Evolutionary conservation across 2,888 invertebrate species (phyloP).

Genomic region (Cerceris rybyensis): DNA sequence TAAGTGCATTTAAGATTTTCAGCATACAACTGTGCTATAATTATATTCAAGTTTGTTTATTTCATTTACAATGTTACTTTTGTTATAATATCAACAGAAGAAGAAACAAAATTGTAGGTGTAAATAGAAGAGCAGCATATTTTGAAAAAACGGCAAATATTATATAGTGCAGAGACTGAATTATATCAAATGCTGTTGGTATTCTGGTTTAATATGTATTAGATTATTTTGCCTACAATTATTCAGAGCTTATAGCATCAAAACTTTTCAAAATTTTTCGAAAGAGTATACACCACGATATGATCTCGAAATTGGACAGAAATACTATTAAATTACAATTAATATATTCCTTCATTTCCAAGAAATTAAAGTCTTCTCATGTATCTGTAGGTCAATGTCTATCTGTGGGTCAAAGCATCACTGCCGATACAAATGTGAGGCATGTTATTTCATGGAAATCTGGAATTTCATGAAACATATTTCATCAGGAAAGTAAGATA

Average conservation of each 20-base stretch:
- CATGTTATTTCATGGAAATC: conserved; percentile 46
- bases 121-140: too few relatives aligned
- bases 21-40: not conserved
- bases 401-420: conserved; percentile 70
- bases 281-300: not conserved
- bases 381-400: conserved; percentile 73
- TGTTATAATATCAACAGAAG: too few relatives aligned
- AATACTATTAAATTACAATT: conserved; percentile 17
- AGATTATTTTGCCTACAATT: not conserved
- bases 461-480: conserved; percentile 29
- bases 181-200: too few relatives aligned
- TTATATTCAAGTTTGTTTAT: not conserved
- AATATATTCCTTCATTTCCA: conserved; percentile 43
- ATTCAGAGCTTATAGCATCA: not conserved
- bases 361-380: conserved; percentile 63
- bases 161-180: too few relatives aligned
- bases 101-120: too few relatives aligned
- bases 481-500: not conserved
- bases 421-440: conserved; percentile 53
- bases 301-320: conserved; percentile 11
- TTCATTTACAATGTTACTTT: too few relatives aligned
- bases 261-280: not conserved
- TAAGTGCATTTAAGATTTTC: not conserved
- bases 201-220: not conserved
- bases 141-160: too few relatives aligned